Evolutionary conservation across 2,888 invertebrate genomes (phyloP), one percentile per base, ranked within the genome.

Genomic region (Gibbula magus): DNA sequence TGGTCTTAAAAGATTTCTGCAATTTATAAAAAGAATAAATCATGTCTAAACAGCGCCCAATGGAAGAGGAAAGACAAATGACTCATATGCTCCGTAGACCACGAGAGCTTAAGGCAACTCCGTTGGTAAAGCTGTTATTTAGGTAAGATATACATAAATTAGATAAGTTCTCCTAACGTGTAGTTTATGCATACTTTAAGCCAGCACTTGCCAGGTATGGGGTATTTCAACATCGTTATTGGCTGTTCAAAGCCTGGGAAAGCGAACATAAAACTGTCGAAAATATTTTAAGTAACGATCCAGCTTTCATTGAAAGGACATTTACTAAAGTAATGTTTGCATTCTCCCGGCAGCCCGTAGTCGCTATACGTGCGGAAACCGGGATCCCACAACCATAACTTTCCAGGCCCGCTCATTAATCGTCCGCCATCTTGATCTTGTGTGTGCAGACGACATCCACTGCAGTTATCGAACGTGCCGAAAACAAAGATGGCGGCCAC

Each of bases 271-370:
- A 61, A 61, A 25, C 61, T 61, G 61, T 61, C 61, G 29, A 61
- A 25, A 61, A 61, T 29, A 61, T 61, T 61, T 61, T 29, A 61
- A 61, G 61, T 61, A 61, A 61, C 61, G 61, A 61, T 61, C 61
- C 18, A n/a, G 25, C 61, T 61, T 61, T 61, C 61, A 61, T 61
- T 29, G 61, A 61, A 61, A 61, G 22, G 61, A 61, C 61, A 61
- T 61, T 61, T 61, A 61, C 61, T 61, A 61, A 61, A 61, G 61
- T 29, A 29, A 4, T 61, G 61, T 61, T 61, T 61, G 61, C 61
- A 61, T 61, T 61, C 25, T 61, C 61, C 61, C 61, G 61, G 61
- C 61, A 61, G 61, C 61, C 61, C 25, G 61, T 61, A 61, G 61
- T 61, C 61, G 61, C 61, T 29, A 61, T 13, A 61, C 61, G 61